Evolutionary conservation across 2,113 vertebrate species (phyloP).

Genomic region (Urocitellus parryii): DNA sequence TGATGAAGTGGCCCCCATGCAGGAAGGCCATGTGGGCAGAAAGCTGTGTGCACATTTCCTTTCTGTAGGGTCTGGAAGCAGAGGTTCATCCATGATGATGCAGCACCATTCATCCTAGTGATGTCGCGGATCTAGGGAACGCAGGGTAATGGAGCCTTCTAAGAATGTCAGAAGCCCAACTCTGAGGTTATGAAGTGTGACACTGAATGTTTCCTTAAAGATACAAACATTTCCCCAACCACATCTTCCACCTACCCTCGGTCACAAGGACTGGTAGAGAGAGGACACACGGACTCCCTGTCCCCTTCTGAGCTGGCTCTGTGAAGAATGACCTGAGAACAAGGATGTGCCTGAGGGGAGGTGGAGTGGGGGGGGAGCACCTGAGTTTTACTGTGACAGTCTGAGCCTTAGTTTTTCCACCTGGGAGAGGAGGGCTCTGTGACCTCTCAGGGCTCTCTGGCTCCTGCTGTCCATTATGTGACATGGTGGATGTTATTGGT

Average conservation of each 20-base stretch:
- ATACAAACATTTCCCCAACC: background rate
- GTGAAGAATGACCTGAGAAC: background rate
- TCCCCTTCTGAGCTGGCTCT: background rate
- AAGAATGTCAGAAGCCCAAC: background rate
- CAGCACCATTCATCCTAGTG: background rate
- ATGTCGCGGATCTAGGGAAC: background rate
- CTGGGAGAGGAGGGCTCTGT: background rate
- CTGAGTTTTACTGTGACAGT: background rate
- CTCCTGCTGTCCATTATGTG: background rate
- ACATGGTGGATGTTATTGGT: accelerated
- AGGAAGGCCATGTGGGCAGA: background rate
- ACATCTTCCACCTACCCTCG: background rate
- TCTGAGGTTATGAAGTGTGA: background rate
- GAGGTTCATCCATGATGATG: background rate
- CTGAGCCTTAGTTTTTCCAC: background rate
- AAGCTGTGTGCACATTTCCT: background rate
- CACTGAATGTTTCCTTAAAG: background rate
- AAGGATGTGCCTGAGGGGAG: background rate
- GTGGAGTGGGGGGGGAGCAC: too few relatives aligned
- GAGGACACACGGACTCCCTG: too few relatives aligned
- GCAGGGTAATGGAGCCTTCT: background rate
- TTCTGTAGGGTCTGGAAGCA: background rate
- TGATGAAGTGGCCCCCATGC: background rate
- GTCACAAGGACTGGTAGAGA: background rate
- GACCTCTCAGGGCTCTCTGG: background rate